These are phyloP conservation scores for Linyphia triangularis DNA, from an alignment of 2,888 invertebrate genomes.

Conservation along the genomic window DNA sequence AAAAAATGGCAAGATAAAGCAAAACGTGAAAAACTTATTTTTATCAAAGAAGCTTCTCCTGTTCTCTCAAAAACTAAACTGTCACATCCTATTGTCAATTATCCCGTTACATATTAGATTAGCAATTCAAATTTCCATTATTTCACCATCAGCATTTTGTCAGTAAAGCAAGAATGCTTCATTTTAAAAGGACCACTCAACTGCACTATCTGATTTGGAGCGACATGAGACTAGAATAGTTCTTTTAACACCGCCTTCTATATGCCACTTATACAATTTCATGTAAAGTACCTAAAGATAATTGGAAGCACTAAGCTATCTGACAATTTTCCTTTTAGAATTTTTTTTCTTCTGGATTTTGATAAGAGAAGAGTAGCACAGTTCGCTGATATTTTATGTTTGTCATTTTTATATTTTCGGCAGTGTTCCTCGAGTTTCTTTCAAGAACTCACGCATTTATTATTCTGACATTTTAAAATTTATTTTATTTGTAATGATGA, in stretches of 20 bases:
- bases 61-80: background rate
- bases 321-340: constrained; percentile 31
- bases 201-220: constrained; percentile 19
- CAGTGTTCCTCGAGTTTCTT: background rate
- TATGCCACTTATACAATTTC: background rate
- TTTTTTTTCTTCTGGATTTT: no score
- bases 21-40: no score
- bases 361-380: no score
- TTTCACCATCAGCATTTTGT: constrained; percentile 21
- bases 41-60: background rate
- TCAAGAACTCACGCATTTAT: no score
- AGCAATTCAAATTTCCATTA: constrained; percentile 58
- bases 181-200: constrained; percentile 1
- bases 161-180: constrained; percentile 12
- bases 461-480: no score
- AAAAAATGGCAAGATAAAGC: no score
- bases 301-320: constrained; percentile 26
- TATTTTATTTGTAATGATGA: no score
- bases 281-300: constrained; percentile 22
- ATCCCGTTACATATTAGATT: constrained; percentile 47
- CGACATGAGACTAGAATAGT: background rate
- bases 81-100: constrained; percentile 9
- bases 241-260: background rate
- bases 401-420: background rate
- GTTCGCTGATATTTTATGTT: no score